Evolutionary conservation across 2,113 vertebrate species (phyloP), one percentile per base, ranked within the genome.

Genomic region (Larimichthys polyactis): DNA sequence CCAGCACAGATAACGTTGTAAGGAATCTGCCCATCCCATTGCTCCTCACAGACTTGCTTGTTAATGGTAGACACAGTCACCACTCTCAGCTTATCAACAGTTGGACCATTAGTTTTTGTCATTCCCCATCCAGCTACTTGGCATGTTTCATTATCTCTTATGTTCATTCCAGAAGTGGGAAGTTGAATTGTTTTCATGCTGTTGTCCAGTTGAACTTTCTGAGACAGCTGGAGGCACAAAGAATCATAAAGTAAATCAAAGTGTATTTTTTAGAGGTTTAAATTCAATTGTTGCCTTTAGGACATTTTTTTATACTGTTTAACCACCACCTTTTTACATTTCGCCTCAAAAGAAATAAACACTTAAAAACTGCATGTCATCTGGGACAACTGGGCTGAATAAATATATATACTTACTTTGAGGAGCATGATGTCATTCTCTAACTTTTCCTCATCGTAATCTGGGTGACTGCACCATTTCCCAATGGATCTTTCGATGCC

Each of bases 381-480:
- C 1, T 19, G 32, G 32, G 32, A 32, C 32, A 32, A 32, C 32
- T 32, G 32, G 32, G 32, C 32, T 32, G 32, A 5, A 11, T 43
- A 0, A 52, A 57, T 19, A 15, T 52, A n/a, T n/a, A 6, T 19
- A 64, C 64, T 46, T 87, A 95, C 94, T 86, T 91, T 90, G n/a
- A 94, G 82, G 49, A 94, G 88, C 92, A 94, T 92, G 74, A 94
- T 90, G 83, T 95, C 94, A 17, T 67, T 11, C n/a, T n/a, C n/a
- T n/a, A n/a, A n/a, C n/a, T n/a, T n/a, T 0, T 9, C 0, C 4
- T 32, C 32, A 32, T 32, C 3, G 29, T 66, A 95, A 0, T 0
- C 7, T 17, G 6, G 3, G 9, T 54, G 67, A 29, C 43, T 88
- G 79, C 57, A 24, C 15, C 0, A 57, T 0, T 43, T 3, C 27